Base-by-base conservation (phyloP, 2,888 invertebrate genomes). In the Tromatobia lineatoria region DNA sequence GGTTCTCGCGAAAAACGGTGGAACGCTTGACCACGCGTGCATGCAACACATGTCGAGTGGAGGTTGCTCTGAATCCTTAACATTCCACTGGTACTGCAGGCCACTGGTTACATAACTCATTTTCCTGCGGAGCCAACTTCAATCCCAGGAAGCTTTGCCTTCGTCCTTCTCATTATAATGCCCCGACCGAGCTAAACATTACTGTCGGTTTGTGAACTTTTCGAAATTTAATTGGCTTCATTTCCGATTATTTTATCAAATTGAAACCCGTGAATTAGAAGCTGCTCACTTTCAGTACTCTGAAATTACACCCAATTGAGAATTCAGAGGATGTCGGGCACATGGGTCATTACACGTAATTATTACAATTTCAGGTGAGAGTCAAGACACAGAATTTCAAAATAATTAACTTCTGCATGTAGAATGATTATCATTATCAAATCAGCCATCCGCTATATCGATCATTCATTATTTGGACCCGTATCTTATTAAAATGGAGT, bases 101-200 rank as follows among this genome's bases (percentile, higher is more conserved):
- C 20, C 73, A 71, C 77, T 29, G 50, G 42, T 82, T 67, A 82
- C 77, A 73, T 45, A 66, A 82, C 67, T 73, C 29, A 64, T 59
- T 82, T 73, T 38, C 57, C 23, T 45, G 38, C 77, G 23, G 67
- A 57, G 71, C 50, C 67, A 67, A 67, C 50, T 67, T 47, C 23
- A 38, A 18, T 57, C 18, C 70, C 20, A 34, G 34, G 20, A 45
- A 66, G 18, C 38, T 20, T 64, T 38, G 61, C 11, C 23, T 34
- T 42, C 18, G 2, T 25, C 13, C 61, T 42, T n/a, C 64, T 79
- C 70, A 71, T 38, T 64, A 64, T 71, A 66, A 70, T 76, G 70
- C 52, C 54, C 29, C 57, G 25, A 10, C 29, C 29, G 23, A 42
- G 38, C 20, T 50, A 52, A 69, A 80, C 42, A 75, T 50, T 23